Conservation (phyloP, 2,888 invertebrate species). For the Latrodectus hesperus region DNA sequence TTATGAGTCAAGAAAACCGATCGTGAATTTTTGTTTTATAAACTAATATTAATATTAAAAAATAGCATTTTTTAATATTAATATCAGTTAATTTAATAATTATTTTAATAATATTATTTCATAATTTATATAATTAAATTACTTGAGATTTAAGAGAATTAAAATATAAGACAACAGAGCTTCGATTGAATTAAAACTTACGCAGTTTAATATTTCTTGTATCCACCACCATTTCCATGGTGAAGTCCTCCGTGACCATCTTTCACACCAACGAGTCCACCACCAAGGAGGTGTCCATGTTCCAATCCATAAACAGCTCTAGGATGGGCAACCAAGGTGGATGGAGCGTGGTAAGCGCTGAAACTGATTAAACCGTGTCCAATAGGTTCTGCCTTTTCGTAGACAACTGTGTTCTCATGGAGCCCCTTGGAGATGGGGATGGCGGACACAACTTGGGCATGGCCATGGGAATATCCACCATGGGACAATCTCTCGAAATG, state of each 20-base stretch:
- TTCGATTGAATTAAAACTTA: too few relatives aligned
- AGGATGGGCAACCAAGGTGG: slow-evolving; percentile 18
- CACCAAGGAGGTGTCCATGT: neutral
- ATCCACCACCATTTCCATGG: slow-evolving; percentile 11
- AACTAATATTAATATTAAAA: too few relatives aligned
- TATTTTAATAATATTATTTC: too few relatives aligned
- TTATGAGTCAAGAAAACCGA: too few relatives aligned
- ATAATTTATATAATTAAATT: too few relatives aligned
- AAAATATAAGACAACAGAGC: too few relatives aligned
- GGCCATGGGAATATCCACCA: neutral
- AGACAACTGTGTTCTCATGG: slow-evolving; percentile 28
- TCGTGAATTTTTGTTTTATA: too few relatives aligned
- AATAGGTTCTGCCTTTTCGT: slow-evolving; percentile 18
- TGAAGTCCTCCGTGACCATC: neutral
- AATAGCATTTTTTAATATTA: too few relatives aligned
- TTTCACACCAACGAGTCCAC: slow-evolving; percentile 14
- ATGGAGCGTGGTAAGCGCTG: slow-evolving; percentile 22
- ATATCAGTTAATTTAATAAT: too few relatives aligned
- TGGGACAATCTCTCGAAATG: slow-evolving; percentile 25
- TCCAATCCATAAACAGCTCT: neutral
- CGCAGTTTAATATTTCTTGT: slow-evolving; percentile 28
- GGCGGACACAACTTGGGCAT: neutral
- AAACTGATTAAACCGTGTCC: slow-evolving; percentile 40
- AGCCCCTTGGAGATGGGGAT: slow-evolving; percentile 12
- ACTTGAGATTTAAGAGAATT: too few relatives aligned